Percentiles rank a stretch among this genome's conserved stretches.
Conservation (phyloP, 2,113 vertebrate genomes). For the Taurulus bubalis region DNA sequence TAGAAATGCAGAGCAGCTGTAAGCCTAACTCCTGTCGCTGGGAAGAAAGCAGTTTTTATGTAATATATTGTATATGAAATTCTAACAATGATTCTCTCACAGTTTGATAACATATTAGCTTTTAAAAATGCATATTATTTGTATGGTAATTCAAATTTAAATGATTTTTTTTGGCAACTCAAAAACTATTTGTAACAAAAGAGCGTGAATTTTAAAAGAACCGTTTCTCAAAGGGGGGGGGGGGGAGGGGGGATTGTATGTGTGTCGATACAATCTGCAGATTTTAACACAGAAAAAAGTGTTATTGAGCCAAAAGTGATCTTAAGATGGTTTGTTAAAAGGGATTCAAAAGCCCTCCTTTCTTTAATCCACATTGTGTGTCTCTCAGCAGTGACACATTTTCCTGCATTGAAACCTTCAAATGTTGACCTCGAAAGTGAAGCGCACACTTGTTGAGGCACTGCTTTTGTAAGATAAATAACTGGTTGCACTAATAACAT, state of each 20-base stretch:
- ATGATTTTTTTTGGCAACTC: conserved; percentile 39
- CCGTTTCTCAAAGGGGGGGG: neutral
- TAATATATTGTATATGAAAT: conserved; percentile 47
- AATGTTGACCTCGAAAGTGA: conserved; percentile 2
- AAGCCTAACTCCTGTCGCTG: conserved; percentile 1
- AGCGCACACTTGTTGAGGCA: neutral
- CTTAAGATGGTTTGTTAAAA: neutral
- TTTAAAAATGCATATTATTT: conserved; percentile 36
- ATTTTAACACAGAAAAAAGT: neutral
- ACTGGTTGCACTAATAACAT: conserved; percentile 10
- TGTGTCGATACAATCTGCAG: neutral
- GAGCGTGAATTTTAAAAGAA: neutral
- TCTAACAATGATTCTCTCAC: conserved; percentile 20
- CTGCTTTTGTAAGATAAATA: neutral
- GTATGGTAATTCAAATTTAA: conserved; percentile 27
- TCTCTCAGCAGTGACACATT: neutral
- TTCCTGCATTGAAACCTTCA: neutral
- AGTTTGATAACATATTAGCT: conserved; percentile 31
- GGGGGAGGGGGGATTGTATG: neutral
- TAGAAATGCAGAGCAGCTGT: neutral
- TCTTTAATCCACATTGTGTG: neutral
- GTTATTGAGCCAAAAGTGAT: conserved; percentile 14
- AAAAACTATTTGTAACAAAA: conserved; percentile 26
- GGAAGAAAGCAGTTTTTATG: conserved; percentile 19
- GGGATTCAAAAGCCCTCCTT: neutral